phyloP scores from a whole-genome alignment of 2,113 vertebrate genomes.

The Marmota flaviventris region DNA sequence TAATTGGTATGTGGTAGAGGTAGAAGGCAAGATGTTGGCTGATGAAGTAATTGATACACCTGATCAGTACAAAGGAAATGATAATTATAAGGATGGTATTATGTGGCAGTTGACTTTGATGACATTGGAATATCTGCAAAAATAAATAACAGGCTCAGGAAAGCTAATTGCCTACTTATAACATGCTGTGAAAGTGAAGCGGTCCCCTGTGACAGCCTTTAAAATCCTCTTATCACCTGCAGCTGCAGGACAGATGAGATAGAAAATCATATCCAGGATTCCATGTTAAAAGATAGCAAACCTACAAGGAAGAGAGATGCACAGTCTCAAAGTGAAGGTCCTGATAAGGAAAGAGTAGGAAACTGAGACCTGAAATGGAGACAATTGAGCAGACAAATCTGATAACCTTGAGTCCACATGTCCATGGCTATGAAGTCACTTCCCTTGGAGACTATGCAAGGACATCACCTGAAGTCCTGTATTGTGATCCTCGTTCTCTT shows the following conservation, averaged over 20 bases:
- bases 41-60: background rate
- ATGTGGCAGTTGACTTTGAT: conserved; percentile 6
- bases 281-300: background rate
- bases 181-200: background rate
- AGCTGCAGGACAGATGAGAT: background rate
- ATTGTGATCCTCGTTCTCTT: background rate
- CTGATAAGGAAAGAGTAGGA: background rate
- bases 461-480: background rate
- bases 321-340: background rate
- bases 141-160: background rate
- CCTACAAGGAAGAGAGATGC: background rate
- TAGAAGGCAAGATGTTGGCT: background rate
- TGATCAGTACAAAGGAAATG: background rate
- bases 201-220: background rate
- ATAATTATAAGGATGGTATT: background rate
- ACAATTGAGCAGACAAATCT: background rate
- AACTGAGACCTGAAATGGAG: background rate
- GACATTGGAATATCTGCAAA: conserved; percentile 8
- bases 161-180: conserved; percentile 7
- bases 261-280: background rate
- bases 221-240: background rate
- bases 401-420: background rate
- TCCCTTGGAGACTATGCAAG: background rate
- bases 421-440: background rate
- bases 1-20: background rate